A percentile compares a stretch with the other conserved stretches of the same genome.
phyloP scores from a whole-genome alignment of 37 sponge, comb jelly and placozoan species.

The Beroe forskalii region DNA sequence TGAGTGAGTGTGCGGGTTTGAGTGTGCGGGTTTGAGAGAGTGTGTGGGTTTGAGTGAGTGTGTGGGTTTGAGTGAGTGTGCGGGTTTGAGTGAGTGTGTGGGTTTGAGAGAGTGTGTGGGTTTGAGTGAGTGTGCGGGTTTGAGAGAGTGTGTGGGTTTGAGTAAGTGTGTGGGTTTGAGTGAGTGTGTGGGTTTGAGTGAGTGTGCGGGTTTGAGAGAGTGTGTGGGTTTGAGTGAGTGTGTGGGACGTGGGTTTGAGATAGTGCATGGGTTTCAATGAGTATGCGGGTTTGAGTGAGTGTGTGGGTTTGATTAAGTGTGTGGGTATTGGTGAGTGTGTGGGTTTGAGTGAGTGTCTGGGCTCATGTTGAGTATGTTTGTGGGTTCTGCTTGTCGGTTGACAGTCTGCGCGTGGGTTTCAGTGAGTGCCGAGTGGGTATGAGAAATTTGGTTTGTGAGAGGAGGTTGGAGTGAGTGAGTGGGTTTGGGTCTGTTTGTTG shows the following conservation, averaged over 20 bases:
- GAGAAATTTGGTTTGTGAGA: too few relatives aligned
- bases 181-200: not conserved
- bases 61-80: not conserved
- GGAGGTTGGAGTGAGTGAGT: too few relatives aligned
- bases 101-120: too few relatives aligned
- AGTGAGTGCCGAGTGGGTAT: too few relatives aligned
- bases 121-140: not conserved
- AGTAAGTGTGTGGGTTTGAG: not conserved
- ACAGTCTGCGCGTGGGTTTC: too few relatives aligned
- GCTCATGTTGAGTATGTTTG: too few relatives aligned
- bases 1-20: not conserved
- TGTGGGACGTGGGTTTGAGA: not conserved
- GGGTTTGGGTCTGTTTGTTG: too few relatives aligned
- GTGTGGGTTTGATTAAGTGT: too few relatives aligned
- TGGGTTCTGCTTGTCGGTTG: too few relatives aligned
- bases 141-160: not conserved
- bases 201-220: not conserved
- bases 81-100: not conserved
- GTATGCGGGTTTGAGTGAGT: not conserved
- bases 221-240: not conserved
- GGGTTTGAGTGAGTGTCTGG: too few relatives aligned
- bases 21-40: not conserved
- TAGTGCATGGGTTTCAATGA: not conserved
- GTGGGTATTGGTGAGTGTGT: too few relatives aligned
- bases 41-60: not conserved